Conservation (phyloP, 2,113 vertebrate species). For the Bos indicus region DNA sequence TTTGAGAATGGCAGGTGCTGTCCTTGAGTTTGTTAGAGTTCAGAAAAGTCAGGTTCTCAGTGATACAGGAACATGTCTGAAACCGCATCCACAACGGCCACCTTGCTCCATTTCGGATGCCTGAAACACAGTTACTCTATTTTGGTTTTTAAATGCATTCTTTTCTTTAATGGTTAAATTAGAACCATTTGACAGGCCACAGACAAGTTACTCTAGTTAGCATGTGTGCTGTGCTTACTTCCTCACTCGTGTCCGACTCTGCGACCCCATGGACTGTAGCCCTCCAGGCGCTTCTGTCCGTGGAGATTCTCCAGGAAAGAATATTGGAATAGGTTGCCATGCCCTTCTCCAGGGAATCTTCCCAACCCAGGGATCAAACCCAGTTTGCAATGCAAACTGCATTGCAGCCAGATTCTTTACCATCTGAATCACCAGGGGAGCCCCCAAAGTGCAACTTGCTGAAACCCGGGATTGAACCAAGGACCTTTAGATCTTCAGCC, state of each 20-base stretch:
- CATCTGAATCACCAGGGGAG: neutral
- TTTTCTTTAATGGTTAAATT: neutral
- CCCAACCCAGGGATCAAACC: neutral
- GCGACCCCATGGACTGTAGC: neutral
- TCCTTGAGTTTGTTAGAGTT: neutral
- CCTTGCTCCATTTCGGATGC: neutral
- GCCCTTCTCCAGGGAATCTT: neutral
- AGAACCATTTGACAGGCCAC: neutral
- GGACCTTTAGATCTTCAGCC: neutral
- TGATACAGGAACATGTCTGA: neutral
- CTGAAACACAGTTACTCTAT: neutral
- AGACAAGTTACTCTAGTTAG: neutral
- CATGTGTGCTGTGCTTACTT: neutral
- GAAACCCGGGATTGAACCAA: neutral
- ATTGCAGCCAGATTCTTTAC: neutral
- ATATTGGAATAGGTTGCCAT: neutral
- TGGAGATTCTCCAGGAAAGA: neutral
- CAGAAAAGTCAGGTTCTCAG: neutral
- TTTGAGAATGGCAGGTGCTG: neutral
- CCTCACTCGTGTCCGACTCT: neutral
- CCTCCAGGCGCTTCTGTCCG: neutral
- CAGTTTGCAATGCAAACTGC: fast-evolving
- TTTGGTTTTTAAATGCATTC: neutral
- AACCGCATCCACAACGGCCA: fast-evolving
- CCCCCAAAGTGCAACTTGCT: neutral